These are phyloP conservation scores for Cyrtonyx montezumae DNA, from an alignment of 2,113 vertebrate species.

Conservation along the genomic window DNA sequence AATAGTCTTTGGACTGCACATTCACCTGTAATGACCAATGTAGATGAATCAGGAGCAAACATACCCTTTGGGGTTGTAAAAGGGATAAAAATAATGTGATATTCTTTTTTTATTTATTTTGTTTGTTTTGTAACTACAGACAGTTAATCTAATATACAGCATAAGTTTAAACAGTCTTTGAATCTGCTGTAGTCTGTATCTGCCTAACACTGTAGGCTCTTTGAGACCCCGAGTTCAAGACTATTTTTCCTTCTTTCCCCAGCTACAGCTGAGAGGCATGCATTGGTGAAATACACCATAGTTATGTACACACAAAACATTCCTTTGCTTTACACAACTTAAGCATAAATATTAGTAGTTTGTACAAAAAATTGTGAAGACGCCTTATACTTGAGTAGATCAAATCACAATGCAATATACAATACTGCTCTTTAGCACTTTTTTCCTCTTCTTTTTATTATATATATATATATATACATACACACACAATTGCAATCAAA, in stretches of 20 bases:
- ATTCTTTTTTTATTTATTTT: neutral
- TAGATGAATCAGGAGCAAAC: neutral
- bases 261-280: neutral
- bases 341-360: neutral
- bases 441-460: neutral
- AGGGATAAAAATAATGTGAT: neutral
- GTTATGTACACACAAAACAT: rapidly evolving
- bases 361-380: neutral
- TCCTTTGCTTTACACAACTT: neutral
- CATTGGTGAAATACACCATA: neutral
- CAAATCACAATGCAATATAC: neutral
- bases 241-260: neutral
- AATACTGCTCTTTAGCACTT: neutral
- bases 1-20: neutral
- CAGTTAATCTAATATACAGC: neutral
- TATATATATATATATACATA: neutral
- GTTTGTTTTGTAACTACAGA: neutral
- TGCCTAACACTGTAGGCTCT: neutral
- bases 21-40: neutral
- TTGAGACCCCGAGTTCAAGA: neutral
- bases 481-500: neutral
- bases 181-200: neutral
- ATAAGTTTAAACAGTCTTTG: neutral
- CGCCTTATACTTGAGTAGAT: neutral
- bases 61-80: neutral